Evolutionary conservation across 2,888 invertebrate species (phyloP), one percentile per base, ranked within the genome.

Genomic region (Troglohyphantes excavatus): DNA sequence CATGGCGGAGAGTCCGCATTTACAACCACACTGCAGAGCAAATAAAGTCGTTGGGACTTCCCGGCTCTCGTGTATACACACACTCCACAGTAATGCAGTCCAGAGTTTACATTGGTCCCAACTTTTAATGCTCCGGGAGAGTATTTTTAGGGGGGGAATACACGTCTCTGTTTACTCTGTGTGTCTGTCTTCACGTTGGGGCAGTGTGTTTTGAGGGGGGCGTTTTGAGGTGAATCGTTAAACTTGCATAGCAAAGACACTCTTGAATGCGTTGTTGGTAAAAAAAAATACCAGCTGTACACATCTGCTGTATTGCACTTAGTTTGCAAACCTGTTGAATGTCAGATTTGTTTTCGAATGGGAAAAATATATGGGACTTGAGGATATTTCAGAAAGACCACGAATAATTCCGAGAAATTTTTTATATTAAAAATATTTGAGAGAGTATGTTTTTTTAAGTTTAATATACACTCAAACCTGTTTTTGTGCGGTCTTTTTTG

Each of bases 81-180:
- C n/a, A 33, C 81, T 68, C 43, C 29, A 53, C 33, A 78, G 73
- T 59, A 75, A 29, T 59, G 53, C n/a, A 75, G 79, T 27, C 68
- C 82, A 23, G 21, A 29, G 82, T 82, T 82, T 82, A 70, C 82
- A 82, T 70, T 70, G 82, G 70, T 7, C 13, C 59, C 6, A 59
- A 59, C 70, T 81, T 68, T 82, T 82, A 68, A 72, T 70, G 70
- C 59, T 59, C 33, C 11, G 27, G 23, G 53, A 23, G 61, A 78
- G 70, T 82, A 63, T 63, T 82, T 82, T 70, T 70, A 67, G 59
- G 43, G 53, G 68, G 59, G 61, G 29, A 53, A 68, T 53, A 53
- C 61, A 59, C 3, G 29, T 70, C 17, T 53, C 70, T 82, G 67
- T 81, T 70, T 70, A 39, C 70, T 70, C 23, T 82, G 59, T 39